Percentiles rank a stretch among this genome's conserved stretches.
phyloP scores from a whole-genome alignment of 2,888 invertebrate genomes.

The Spilosoma lubricipeda region DNA sequence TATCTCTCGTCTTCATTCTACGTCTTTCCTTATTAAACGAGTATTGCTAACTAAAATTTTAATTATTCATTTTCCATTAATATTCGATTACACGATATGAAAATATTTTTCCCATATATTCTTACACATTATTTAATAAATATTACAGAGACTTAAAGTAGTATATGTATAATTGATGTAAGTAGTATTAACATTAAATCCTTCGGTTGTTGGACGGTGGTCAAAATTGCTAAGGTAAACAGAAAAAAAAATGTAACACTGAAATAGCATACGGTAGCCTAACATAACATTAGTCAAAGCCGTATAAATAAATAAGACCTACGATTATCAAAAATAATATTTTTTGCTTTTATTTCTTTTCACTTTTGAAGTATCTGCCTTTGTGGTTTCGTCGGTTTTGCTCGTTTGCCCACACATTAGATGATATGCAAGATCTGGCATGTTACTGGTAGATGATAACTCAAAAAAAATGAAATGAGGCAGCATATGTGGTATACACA shows the following conservation, averaged over 20 bases:
- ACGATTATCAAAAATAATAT: slow-evolving; percentile 25
- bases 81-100: neutral
- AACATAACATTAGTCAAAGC: slow-evolving; percentile 70
- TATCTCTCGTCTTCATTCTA: no score
- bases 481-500: no score
- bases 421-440: neutral
- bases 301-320: slow-evolving; percentile 53
- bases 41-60: neutral
- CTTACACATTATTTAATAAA: no score
- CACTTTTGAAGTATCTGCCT: neutral
- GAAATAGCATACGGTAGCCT: slow-evolving; percentile 71
- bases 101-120: neutral
- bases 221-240: slow-evolving; percentile 65
- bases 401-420: neutral
- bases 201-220: slow-evolving; percentile 54
- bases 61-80: neutral
- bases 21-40: no score
- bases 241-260: slow-evolving; percentile 57
- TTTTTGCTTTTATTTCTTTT: neutral
- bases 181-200: slow-evolving; percentile 15
- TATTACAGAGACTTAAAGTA: no score
- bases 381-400: neutral
- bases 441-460: neutral
- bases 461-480: neutral
- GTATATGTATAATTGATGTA: slow-evolving; percentile 12